These are phyloP conservation scores for Liasis olivaceus DNA, from an alignment of 2,797 vertebrate genomes.

Conservation along the genomic window DNA sequence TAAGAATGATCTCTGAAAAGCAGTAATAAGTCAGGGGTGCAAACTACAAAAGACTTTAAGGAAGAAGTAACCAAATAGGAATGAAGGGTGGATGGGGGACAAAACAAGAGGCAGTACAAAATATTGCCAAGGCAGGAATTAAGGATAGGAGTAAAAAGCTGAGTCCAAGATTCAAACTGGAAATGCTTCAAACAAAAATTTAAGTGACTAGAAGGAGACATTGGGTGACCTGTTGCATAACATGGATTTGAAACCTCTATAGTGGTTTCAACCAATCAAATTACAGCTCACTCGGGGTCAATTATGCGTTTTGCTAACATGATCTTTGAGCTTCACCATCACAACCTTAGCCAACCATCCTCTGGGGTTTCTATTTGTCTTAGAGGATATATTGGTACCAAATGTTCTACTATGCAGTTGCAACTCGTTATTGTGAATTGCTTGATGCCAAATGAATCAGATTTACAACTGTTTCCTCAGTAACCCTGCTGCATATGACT, in stretches of 20 bases:
- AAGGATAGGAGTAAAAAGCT: background rate
- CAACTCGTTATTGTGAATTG: background rate
- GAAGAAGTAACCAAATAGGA: background rate
- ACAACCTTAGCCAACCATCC: background rate
- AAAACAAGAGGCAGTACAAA: background rate
- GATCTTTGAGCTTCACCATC: conserved; percentile 10
- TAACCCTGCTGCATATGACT: background rate
- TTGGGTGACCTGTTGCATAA: conserved; percentile 1
- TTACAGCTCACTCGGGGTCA: background rate
- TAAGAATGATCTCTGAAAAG: background rate
- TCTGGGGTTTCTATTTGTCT: background rate
- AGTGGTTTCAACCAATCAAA: background rate
- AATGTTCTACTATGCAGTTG: background rate
- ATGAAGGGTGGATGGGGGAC: background rate
- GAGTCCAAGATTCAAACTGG: background rate
- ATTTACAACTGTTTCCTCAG: background rate
- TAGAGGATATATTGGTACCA: background rate
- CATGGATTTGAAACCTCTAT: background rate
- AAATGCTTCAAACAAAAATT: conserved; percentile 1
- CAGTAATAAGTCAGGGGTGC: background rate
- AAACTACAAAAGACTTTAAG: background rate
- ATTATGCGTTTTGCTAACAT: background rate
- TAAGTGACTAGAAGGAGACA: background rate
- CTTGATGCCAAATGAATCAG: background rate
- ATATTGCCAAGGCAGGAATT: background rate